Conservation (phyloP, 2,888 invertebrate genomes). For the Pandemis corylana region DNA sequence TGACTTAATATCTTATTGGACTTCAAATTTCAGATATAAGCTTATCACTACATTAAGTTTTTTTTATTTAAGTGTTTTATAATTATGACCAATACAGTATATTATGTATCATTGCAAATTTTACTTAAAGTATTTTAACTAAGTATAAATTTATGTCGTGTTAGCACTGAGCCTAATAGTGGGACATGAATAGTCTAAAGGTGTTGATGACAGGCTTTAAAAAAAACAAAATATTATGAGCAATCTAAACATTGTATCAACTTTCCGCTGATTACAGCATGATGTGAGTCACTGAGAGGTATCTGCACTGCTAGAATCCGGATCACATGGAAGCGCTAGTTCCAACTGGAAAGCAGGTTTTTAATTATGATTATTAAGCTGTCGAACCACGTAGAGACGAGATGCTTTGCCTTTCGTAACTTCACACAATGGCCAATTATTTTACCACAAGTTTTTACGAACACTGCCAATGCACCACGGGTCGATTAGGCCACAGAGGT, state of each 20-base stretch:
- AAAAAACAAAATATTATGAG: no score
- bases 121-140: no score
- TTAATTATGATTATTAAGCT: conserved; percentile 46
- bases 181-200: no score
- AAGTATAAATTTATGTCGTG: no score
- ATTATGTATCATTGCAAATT: no score
- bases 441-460: conserved; percentile 72
- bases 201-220: no score
- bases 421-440: conserved; percentile 76
- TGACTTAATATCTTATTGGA: background rate
- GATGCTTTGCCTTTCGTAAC: conserved; percentile 34
- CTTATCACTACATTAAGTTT: no score
- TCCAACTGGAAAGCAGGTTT: conserved; percentile 38
- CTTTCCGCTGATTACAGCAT: background rate
- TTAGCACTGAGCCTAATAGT: no score
- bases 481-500: background rate
- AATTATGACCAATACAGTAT: no score
- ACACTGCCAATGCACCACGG: conserved; percentile 13
- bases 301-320: background rate
- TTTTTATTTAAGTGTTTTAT: no score
- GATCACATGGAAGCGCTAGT: conserved; percentile 27
- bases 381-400: conserved; percentile 43
- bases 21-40: background rate
- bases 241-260: no score
- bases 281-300: background rate